Conservation (phyloP, 2,888 invertebrate genomes). For the Drosophila colorata region DNA sequence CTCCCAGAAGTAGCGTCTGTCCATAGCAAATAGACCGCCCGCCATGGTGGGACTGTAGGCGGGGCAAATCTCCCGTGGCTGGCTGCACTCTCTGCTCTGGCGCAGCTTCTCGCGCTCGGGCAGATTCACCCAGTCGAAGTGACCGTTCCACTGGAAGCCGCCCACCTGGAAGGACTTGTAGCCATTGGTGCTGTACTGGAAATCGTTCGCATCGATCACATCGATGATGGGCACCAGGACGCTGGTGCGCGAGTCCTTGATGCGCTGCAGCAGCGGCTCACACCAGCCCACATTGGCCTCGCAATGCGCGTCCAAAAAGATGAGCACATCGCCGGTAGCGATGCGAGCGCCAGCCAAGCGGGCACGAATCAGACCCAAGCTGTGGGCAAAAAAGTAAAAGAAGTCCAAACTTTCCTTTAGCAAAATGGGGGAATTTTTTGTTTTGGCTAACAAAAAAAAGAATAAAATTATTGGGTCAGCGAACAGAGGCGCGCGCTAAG, state of each 20-base stretch:
- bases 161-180: slow-evolving; percentile 85
- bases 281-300: slow-evolving; percentile 93
- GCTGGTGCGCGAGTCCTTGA: slow-evolving; percentile 91
- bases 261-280: slow-evolving; percentile 94
- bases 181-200: slow-evolving; percentile 85
- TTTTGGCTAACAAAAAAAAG: slow-evolving; percentile 21
- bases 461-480: slow-evolving; percentile 72
- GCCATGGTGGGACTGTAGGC: slow-evolving; percentile 97
- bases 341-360: slow-evolving; percentile 94
- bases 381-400: slow-evolving; percentile 67
- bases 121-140: slow-evolving; percentile 94
- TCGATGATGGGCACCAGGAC: slow-evolving; percentile 98
- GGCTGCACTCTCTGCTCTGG: slow-evolving; percentile 80
- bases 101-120: slow-evolving; percentile 83
- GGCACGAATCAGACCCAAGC: slow-evolving; percentile 95
- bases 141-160: slow-evolving; percentile 91
- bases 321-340: slow-evolving; percentile 91
- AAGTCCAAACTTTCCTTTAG: slow-evolving; percentile 67
- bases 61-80: slow-evolving; percentile 83
- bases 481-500: slow-evolving; percentile 52
- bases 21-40: slow-evolving; percentile 98
- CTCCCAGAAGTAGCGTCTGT: slow-evolving; percentile 97
- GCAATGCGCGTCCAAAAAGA: slow-evolving; percentile 97
- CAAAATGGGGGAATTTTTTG: slow-evolving; percentile 37
- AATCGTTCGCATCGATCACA: slow-evolving; percentile 90